phyloP scores from a whole-genome alignment of 2,797 vertebrate species.

The Acrocephalus scirpaceus region DNA sequence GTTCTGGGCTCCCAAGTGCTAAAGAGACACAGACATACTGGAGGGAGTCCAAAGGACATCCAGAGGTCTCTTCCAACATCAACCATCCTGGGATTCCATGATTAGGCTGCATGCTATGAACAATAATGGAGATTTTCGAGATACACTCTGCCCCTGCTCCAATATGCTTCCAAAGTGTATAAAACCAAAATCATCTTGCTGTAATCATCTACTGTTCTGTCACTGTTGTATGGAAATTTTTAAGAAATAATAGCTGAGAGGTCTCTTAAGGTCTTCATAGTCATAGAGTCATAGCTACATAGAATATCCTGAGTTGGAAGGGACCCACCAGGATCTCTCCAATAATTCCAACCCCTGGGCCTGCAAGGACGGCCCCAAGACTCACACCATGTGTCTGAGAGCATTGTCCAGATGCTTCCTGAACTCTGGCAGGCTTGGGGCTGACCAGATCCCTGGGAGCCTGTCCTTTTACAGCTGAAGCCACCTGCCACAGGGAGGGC shows the following conservation, averaged over 20 bases:
- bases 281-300: neutral
- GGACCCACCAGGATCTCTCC: neutral
- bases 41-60: neutral
- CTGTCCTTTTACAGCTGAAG: neutral
- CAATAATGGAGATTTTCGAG: neutral
- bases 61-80: neutral
- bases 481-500: neutral
- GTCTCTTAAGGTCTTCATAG: neutral
- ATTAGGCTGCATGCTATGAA: neutral
- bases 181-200: neutral
- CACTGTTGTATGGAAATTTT: too few relatives aligned
- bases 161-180: neutral
- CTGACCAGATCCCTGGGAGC: neutral
- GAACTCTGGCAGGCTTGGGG: neutral
- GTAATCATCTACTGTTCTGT: neutral
- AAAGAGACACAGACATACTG: neutral
- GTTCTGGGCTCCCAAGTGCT: neutral
- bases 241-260: neutral
- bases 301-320: neutral
- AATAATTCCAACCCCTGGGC: neutral
- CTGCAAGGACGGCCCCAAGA: neutral
- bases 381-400: rapidly evolving
- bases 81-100: neutral
- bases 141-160: neutral
- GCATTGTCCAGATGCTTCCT: neutral